Conservation (phyloP, 92 coral and sea anemone species). For the Epizoanthus scotinus region DNA sequence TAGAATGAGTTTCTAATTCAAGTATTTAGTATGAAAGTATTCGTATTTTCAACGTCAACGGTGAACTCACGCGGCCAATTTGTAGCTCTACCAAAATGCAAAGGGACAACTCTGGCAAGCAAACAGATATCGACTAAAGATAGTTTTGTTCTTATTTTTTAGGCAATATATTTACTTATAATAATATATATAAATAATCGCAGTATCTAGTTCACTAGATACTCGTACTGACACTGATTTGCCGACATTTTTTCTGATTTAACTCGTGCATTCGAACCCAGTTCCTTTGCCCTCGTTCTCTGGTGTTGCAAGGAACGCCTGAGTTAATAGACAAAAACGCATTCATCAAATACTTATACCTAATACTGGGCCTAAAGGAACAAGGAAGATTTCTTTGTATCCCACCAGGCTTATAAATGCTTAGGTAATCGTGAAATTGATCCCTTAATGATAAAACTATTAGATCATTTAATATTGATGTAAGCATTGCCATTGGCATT, state of each 20-base stretch:
- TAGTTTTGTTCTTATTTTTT: background rate
- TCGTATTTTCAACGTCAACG: no score
- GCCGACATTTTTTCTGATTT: no score
- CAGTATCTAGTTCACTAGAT: no score
- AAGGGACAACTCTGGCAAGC: background rate
- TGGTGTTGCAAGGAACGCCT: conserved; percentile 11
- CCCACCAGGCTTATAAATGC: background rate
- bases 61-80: background rate
- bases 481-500: no score
- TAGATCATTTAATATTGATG: background rate
- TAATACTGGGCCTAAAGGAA: no score
- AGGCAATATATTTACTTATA: background rate
- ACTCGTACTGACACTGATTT: no score
- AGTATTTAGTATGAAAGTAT: no score
- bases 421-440: background rate
- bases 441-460: background rate
- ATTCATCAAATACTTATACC: no score
- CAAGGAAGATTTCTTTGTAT: background rate
- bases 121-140: background rate
- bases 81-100: conserved; percentile 9
- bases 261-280: conserved; percentile 18
- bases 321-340: background rate
- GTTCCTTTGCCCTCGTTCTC: background rate
- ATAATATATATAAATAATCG: no score
- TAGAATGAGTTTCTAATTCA: no score